Conservation (phyloP, 2,113 vertebrate genomes). For the Riparia riparia region DNA sequence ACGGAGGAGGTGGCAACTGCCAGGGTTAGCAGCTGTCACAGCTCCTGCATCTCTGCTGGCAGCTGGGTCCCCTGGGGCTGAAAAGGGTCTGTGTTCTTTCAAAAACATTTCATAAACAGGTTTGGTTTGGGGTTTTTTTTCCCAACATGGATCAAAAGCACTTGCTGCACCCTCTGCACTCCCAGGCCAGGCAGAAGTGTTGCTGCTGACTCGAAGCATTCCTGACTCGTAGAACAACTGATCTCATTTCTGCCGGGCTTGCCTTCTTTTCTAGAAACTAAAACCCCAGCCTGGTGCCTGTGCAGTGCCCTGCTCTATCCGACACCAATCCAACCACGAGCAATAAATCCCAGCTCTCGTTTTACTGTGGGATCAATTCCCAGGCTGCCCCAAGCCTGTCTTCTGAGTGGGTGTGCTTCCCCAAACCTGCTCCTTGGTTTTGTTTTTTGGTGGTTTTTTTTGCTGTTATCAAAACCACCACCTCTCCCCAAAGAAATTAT, state of each 20-base stretch:
- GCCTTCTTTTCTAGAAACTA: not conserved
- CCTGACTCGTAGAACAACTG: not conserved
- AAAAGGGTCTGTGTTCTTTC: constrained; percentile 4
- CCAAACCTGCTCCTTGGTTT: not conserved
- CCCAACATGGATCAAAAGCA: not conserved
- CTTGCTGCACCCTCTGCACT: not conserved
- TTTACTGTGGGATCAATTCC: not conserved
- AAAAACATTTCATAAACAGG: constrained; percentile 13
- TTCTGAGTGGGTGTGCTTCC: accelerated
- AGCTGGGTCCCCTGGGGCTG: not conserved
- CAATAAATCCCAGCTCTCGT: not conserved
- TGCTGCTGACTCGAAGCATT: not conserved
- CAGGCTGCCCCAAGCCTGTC: not conserved
- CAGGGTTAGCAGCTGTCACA: not conserved
- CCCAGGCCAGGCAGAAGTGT: not conserved
- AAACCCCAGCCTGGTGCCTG: not conserved
- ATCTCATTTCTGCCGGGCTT: not conserved
- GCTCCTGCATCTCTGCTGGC: not conserved
- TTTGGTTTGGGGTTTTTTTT: not conserved
- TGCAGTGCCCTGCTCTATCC: not conserved
- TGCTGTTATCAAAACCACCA: not conserved
- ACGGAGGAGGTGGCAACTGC: not conserved
- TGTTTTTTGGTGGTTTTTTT: not conserved
- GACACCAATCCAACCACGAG: accelerated
- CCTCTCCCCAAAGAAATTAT: not conserved